These are phyloP conservation scores for Dryocosmus kuriphilus DNA, from an alignment of 2,888 invertebrate species.

Conservation along the genomic window DNA sequence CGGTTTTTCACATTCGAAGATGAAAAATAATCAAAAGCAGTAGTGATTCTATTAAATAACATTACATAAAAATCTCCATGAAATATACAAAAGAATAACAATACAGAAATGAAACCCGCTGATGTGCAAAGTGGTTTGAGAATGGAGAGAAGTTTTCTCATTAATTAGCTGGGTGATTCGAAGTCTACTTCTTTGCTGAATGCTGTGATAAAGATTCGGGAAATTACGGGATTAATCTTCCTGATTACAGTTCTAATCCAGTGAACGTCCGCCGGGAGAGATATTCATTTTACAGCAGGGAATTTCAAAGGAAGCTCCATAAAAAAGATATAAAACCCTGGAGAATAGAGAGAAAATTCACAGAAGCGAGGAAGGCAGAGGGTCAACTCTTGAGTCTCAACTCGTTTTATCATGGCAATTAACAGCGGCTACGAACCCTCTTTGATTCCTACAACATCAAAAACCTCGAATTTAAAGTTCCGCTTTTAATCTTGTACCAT, in stretches of 20 bases:
- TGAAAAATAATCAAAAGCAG: no score
- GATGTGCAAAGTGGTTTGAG: conserved; percentile 3
- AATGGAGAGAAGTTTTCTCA: conserved; percentile 52
- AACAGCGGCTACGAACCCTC: conserved; percentile 4
- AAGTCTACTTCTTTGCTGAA: conserved; percentile 52
- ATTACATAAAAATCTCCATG: no score
- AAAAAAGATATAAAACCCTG: conserved; percentile 2
- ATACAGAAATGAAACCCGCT: not conserved
- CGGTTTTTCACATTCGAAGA: no score
- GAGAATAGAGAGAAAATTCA: conserved; percentile 38
- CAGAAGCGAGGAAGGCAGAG: conserved; percentile 22
- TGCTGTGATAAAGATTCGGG: conserved; percentile 38
- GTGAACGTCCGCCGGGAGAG: conserved; percentile 43
- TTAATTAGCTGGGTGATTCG: conserved; percentile 55
- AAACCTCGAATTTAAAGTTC: not conserved
- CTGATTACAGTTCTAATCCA: conserved; percentile 55
- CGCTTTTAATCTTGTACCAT: not conserved
- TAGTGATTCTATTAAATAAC: no score
- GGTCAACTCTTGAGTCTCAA: conserved; percentile 11
- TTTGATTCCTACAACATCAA: not conserved
- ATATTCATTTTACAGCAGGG: conserved; percentile 48
- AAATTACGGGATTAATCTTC: conserved; percentile 55
- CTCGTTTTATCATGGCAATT: not conserved
- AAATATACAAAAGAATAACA: not conserved
- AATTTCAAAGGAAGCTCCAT: conserved; percentile 29